phyloP scores from a whole-genome alignment of 2,797 vertebrate genomes.

The Sebastolobus alascanus region DNA sequence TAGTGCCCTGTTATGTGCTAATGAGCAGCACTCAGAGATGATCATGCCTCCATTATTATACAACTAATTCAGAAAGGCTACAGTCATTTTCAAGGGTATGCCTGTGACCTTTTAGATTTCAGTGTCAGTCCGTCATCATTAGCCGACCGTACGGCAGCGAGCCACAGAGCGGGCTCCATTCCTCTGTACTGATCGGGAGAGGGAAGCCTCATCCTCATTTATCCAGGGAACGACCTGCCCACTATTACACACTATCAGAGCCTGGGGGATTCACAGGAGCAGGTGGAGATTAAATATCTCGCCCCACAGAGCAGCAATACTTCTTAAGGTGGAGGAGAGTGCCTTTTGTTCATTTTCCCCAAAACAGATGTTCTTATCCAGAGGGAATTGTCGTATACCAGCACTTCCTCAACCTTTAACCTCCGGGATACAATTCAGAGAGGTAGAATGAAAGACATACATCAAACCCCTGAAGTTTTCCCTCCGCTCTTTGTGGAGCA shows the following conservation, averaged over 20 bases:
- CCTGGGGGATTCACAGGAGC: slow-evolving; percentile 9
- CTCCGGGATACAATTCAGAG: slow-evolving; percentile 27
- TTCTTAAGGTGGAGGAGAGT: slow-evolving; percentile 17
- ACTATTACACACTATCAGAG: slow-evolving; percentile 1
- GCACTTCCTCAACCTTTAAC: slow-evolving; percentile 42
- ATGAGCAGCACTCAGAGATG: slow-evolving; percentile 35
- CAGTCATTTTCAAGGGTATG: slow-evolving; percentile 23
- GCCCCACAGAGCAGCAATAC: slow-evolving; percentile 1
- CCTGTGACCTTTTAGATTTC: slow-evolving; percentile 46
- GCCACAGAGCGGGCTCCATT: slow-evolving; percentile 12
- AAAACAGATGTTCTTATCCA: slow-evolving; percentile 34
- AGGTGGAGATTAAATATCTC: slow-evolving; percentile 40
- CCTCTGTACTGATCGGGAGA: slow-evolving; percentile 24
- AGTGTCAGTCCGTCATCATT: slow-evolving; percentile 50
- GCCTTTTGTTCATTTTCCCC: slow-evolving; percentile 10
- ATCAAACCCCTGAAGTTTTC: slow-evolving; percentile 39
- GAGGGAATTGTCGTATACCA: slow-evolving; percentile 17
- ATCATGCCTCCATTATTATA: slow-evolving; percentile 33
- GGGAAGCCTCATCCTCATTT: slow-evolving; percentile 35
- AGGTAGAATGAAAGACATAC: slow-evolving; percentile 29
- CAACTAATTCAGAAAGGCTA: slow-evolving; percentile 30
- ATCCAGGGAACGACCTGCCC: neutral
- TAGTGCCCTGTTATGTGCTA: slow-evolving; percentile 17
- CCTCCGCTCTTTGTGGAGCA: slow-evolving; percentile 6
- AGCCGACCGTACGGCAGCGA: neutral